Base-by-base conservation (phyloP, 30 jellyfish, hydroid and myxozoan genomes). In the Aurelia sp. region DNA sequence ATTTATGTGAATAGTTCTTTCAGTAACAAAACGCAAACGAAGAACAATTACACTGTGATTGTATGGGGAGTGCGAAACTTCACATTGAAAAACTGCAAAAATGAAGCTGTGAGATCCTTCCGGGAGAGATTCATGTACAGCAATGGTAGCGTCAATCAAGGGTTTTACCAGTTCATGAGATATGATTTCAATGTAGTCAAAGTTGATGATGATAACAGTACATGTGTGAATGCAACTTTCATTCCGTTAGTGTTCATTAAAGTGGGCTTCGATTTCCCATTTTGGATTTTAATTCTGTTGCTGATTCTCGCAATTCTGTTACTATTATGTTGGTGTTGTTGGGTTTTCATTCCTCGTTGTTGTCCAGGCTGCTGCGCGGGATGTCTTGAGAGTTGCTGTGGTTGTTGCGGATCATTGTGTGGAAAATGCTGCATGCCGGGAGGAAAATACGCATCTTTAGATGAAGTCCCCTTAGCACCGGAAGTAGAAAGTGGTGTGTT, bases 341-440 rank as follows among this genome's bases (percentile, higher is more conserved):
- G 96, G 96, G 15, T 88, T 6, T 88, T 86, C 60, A 70, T 88
- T 20, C 96, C 96, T 15, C 84, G 96, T 5, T 78, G 87, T 31
- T 88, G 96, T 47, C 80, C 91, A 13, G 67, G 67, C 20, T 76
- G 89, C 53, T 78, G 91, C 78, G 82, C 74, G 2, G 96, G 86
- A 17, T 88, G 90, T 77, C 69, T 77, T 33, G 72, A 78, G 63
- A 84, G 47, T 85, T 65, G 91, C 33, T 71, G 86, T 33, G 72
- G 81, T 7, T 71, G 85, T 38, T 89, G 97, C 60, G 76, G 91
- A 13, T 33, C 70, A 27, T 65, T 72, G 44, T 86, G 95, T 76
- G 95, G 89, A 60, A 77, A 86, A 52, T 86, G 95, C 58, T 86
- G 95, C 86, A 76, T 68, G 64, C 95, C 90, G 2, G 90, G 90